These are phyloP conservation scores for Anser brachyrhynchus DNA, from an alignment of 2,113 vertebrate genomes.

Conservation along the genomic window DNA sequence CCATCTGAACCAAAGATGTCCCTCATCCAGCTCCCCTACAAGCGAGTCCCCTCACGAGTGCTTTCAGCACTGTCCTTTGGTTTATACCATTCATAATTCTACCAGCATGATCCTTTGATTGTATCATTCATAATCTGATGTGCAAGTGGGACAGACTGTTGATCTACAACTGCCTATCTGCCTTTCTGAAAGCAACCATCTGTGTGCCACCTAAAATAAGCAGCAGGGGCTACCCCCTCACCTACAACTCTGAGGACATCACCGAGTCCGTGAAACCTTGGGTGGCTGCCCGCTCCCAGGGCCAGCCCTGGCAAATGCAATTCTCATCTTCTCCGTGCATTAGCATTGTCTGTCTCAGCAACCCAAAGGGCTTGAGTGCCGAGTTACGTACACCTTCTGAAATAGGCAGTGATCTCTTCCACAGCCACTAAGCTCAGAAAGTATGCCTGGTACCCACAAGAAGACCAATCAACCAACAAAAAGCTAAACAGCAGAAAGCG, in stretches of 20 bases:
- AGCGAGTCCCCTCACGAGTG: neutral
- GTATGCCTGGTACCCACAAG: neutral
- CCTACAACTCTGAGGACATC: neutral
- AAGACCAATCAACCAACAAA: neutral
- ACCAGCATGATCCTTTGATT: neutral
- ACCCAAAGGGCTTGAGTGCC: neutral
- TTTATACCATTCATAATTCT: neutral
- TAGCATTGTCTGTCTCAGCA: neutral
- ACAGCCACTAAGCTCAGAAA: neutral
- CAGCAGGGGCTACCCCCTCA: neutral
- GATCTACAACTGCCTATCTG: neutral
- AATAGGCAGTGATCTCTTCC: neutral
- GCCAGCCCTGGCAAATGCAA: neutral
- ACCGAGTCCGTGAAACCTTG: neutral
- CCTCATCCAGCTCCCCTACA: neutral
- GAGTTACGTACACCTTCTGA: neutral
- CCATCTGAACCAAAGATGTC: neutral
- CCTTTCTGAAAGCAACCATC: neutral
- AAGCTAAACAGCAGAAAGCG: neutral
- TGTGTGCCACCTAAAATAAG: conserved; percentile 7
- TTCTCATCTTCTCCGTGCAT: neutral
- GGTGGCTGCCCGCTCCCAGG: neutral
- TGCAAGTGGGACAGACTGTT: neutral
- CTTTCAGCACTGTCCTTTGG: neutral
- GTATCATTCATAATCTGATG: neutral